phyloP scores from a whole-genome alignment of 2,797 vertebrate species.

The Philypnodon macrostomus region DNA sequence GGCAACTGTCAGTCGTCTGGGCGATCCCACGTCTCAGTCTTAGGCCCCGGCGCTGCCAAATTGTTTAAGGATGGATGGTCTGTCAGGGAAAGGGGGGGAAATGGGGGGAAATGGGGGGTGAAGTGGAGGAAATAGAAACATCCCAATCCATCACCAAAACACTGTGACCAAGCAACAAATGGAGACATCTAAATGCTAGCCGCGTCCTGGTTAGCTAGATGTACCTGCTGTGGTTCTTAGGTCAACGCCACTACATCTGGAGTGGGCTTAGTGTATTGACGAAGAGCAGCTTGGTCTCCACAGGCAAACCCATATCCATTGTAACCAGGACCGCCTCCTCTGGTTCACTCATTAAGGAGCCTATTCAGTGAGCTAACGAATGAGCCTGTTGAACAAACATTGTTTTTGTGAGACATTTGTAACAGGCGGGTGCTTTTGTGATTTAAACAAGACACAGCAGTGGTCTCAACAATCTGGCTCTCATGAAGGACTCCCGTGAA shows the following conservation, averaged over 20 bases:
- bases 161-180: conserved; percentile 39
- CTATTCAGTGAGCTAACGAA: conserved; percentile 42
- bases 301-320: conserved; percentile 24
- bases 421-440: conserved; percentile 10
- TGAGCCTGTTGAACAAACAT: conserved; percentile 22
- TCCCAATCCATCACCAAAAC: conserved; percentile 80
- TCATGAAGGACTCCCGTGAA: not conserved
- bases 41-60: conserved; percentile 71
- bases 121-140: conserved; percentile 75
- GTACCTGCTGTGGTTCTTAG: conserved; percentile 52
- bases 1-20: conserved; percentile 65
- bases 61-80: conserved; percentile 81
- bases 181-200: conserved; percentile 33
- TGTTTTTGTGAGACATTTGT: conserved; percentile 27
- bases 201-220: conserved; percentile 25
- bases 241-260: conserved; percentile 17
- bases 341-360: conserved; percentile 33
- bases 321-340: conserved; percentile 28
- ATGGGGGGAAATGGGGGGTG: conserved; percentile 46
- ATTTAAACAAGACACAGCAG: conserved; percentile 8
- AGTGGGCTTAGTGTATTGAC: conserved; percentile 37
- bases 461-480: not conserved
- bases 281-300: conserved; percentile 20
- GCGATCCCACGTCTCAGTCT: conserved; percentile 53
- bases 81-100: conserved; percentile 71